A percentile compares a stretch with the other conserved stretches of the same genome.
Evolutionary conservation across 2,113 vertebrate genomes (phyloP).

Genomic region (Numida meleagris): DNA sequence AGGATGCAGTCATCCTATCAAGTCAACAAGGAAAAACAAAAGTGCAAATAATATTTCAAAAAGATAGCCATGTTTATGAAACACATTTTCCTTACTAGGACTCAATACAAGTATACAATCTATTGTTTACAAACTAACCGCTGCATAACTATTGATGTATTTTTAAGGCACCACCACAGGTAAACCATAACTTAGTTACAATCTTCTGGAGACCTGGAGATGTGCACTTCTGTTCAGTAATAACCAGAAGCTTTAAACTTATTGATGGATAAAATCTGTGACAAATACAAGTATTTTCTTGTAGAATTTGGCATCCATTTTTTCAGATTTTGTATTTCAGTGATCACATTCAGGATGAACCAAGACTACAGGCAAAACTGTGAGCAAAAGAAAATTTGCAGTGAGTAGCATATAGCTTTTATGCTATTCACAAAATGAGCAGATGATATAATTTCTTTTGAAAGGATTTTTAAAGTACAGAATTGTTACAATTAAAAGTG

Average conservation of each 20-base stretch:
- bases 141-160: background rate
- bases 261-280: conserved; percentile 14
- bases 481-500: conserved; percentile 47
- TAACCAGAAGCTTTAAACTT: conserved; percentile 2
- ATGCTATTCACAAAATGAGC: background rate
- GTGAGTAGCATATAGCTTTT: background rate
- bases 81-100: background rate
- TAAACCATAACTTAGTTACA: background rate
- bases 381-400: background rate
- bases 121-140: background rate
- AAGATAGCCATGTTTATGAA: background rate
- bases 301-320: background rate
- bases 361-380: background rate
- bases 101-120: background rate
- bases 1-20: background rate
- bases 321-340: background rate
- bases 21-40: background rate
- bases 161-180: background rate
- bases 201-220: background rate
- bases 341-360: background rate
- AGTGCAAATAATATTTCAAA: background rate
- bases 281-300: background rate
- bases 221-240: background rate
- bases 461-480: conserved; percentile 43
- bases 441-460: conserved; percentile 18